phyloP scores from a whole-genome alignment of 2,797 vertebrate species.

The Notamacropus eugenii region DNA sequence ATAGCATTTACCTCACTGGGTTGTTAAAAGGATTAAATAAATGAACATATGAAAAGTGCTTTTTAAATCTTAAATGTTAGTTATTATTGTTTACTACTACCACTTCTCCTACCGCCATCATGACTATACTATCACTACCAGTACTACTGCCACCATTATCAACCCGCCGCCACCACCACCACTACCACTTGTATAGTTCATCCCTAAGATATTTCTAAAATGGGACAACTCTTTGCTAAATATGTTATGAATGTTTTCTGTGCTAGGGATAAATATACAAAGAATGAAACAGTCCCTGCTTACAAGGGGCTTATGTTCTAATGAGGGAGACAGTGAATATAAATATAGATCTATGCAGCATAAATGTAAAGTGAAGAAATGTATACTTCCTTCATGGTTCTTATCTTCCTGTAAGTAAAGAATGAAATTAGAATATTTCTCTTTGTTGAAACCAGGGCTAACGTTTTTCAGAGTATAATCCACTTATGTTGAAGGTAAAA shows the following conservation, averaged over 20 bases:
- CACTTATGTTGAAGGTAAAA: background rate
- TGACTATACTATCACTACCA: no score
- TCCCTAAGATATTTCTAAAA: background rate
- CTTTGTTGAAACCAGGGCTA: slow-evolving; percentile 34
- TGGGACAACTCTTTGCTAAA: background rate
- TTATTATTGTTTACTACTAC: background rate
- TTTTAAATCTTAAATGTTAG: background rate
- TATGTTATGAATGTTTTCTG: background rate
- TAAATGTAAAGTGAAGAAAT: background rate
- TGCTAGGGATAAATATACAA: background rate
- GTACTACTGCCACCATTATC: background rate
- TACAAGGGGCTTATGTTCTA: background rate
- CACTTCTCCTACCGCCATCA: no score
- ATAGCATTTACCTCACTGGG: background rate
- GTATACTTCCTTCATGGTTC: background rate
- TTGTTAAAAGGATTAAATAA: background rate
- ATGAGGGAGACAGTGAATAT: background rate
- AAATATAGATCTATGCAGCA: background rate
- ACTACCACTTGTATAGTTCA: background rate
- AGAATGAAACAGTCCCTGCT: background rate
- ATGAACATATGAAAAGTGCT: no score
- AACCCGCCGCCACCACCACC: background rate
- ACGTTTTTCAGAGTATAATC: slow-evolving; percentile 1
- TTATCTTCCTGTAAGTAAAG: slow-evolving; percentile 18
- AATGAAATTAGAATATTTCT: background rate